Evolutionary conservation across 2,797 vertebrate species (phyloP).

Genomic region (Enteromius paludinosus): DNA sequence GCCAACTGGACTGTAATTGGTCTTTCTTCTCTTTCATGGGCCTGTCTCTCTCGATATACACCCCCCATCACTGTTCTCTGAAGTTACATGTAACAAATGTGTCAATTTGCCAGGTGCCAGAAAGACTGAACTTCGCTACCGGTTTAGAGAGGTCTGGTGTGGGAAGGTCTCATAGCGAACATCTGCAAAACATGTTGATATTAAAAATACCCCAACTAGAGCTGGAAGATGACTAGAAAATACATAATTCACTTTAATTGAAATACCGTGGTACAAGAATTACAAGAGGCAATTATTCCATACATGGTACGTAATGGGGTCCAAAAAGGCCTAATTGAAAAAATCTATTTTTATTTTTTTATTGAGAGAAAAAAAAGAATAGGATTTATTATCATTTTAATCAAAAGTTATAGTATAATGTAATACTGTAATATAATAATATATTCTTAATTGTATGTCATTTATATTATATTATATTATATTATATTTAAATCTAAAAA

Average conservation of each 20-base stretch:
- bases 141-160: neutral
- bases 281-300: neutral
- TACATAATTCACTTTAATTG: neutral
- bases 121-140: conserved; percentile 12
- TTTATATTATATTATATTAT: neutral
- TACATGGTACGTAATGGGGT: neutral
- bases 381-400: neutral
- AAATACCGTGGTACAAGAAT: neutral
- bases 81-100: conserved; percentile 48
- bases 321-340: neutral
- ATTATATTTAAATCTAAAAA: neutral
- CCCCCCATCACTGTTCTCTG: conserved; percentile 67
- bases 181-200: neutral
- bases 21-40: conserved; percentile 75
- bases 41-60: conserved; percentile 61
- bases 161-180: neutral
- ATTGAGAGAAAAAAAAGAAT: neutral
- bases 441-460: neutral
- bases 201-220: neutral
- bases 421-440: neutral
- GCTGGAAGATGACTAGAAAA: neutral
- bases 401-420: neutral
- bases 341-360: neutral
- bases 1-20: conserved; percentile 82
- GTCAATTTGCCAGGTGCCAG: conserved; percentile 45